Evolutionary conservation across 2,113 vertebrate species (phyloP), one percentile per base, ranked within the genome.

Genomic region (Clupea harengus): DNA sequence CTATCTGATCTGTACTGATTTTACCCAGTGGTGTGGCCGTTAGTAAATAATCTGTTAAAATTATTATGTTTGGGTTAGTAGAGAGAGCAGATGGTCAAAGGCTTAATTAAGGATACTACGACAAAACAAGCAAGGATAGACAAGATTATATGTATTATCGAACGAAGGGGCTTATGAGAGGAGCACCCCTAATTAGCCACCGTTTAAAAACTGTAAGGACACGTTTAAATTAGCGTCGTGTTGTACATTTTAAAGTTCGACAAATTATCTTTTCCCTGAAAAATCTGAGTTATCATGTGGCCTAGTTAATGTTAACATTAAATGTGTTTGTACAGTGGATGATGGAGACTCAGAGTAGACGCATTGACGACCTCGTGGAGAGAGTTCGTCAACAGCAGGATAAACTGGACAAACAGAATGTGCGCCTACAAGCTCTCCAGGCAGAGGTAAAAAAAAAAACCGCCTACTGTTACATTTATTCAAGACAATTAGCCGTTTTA

Each of bases 361-460:
- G 92, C 6, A 96, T 98, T 0, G 95, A 97, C 64, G 95, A 95
- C n/a, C 93, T 98, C 75, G 87, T 96, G 90, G 96, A 96, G 88
- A 98, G 96, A 88, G 94, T 98, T 83, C 92, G 94, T 85, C 95
- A 96, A 91, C 97, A 98, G 83, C 97, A 98, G 85, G 95, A 94
- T 85, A 95, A 96, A 85, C 93, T 97, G 91, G 96, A 97, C 84
- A 98, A 97, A 81, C 97, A 98, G 89, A 96, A 94, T 28, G 32
- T 97, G 32, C 94, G 95, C 88, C 96, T 98, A 57, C 92, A 93
- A 49, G 93, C 90, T 3, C 91, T 98, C 83, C 96, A 94, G 85
- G 89, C 28, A 82, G 92, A 93, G 91, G 93, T 93, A 87, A 86
- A 39, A 78, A 60, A 49, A 11, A 2, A 49, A 54, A 15, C 2